Conservation (phyloP, 2,888 invertebrate genomes). For the Iselma pallidipennis region DNA sequence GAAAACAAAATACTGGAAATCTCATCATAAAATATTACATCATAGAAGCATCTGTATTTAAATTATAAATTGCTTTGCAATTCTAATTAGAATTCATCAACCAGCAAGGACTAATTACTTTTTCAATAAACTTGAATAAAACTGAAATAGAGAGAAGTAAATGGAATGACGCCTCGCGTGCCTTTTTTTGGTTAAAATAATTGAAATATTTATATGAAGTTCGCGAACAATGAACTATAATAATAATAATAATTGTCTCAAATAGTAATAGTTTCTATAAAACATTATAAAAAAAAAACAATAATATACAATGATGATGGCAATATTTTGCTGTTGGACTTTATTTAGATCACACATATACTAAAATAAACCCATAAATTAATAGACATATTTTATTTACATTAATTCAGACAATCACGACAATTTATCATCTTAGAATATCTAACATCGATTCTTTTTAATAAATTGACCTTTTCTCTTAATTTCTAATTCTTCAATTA, state of each 20-base stretch:
- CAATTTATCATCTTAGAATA: conserved; percentile 16
- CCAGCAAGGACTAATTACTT: conserved; percentile 9
- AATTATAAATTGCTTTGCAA: conserved; percentile 26
- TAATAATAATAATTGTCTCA: no score
- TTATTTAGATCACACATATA: conserved; percentile 3
- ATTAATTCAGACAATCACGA: conserved; percentile 20
- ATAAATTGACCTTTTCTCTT: background rate
- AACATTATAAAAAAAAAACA: background rate
- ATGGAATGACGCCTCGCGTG: no score
- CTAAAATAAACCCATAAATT: conserved; percentile 15
- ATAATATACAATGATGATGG: background rate
- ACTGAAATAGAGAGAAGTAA: background rate
- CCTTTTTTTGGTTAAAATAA: no score
- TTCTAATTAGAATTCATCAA: conserved; percentile 22
- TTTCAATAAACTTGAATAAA: conserved; percentile 1
- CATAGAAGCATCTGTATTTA: conserved; percentile 30
- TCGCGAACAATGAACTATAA: background rate
- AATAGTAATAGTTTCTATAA: background rate
- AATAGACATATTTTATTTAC: conserved; percentile 11
- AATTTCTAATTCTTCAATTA: background rate
- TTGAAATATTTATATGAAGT: background rate
- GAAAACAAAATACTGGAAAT: conserved; percentile 33
- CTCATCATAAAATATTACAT: conserved; percentile 36
- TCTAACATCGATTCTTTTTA: background rate
- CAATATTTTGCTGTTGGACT: background rate